phyloP scores from a whole-genome alignment of 2,888 invertebrate species.

The Acleris laterana region DNA sequence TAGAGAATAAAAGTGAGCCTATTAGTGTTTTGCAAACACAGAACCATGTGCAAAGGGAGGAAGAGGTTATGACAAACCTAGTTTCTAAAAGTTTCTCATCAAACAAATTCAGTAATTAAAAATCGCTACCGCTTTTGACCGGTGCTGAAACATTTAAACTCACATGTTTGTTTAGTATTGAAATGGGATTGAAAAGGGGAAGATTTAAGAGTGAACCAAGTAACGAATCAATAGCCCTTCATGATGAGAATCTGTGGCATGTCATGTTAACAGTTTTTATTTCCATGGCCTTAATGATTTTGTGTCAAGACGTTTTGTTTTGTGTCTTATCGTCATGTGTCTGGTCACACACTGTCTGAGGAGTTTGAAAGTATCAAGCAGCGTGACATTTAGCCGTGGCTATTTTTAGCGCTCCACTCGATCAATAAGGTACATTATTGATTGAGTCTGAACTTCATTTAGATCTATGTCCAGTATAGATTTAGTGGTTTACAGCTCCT shows the following conservation, averaged over 20 bases:
- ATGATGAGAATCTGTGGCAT: constrained; percentile 12
- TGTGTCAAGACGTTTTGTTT: constrained; percentile 1
- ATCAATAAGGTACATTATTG: constrained; percentile 25
- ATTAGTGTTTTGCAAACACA: too few species aligned
- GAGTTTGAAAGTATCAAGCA: constrained; percentile 7
- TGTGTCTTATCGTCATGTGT: constrained; percentile 1
- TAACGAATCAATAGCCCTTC: constrained; percentile 25
- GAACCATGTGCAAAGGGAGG: too few species aligned
- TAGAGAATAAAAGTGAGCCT: too few species aligned
- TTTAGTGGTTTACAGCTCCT: too few species aligned
- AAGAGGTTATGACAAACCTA: too few species aligned
- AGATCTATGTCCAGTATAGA: too few species aligned
- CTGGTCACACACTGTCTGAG: constrained; percentile 10
- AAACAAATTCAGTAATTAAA: neutral
- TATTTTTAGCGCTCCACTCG: constrained; percentile 16
- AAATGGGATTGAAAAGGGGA: constrained; percentile 25
- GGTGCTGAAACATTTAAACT: constrained; percentile 6
- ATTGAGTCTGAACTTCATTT: neutral
- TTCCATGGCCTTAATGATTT: constrained; percentile 2
- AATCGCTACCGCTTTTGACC: constrained; percentile 17
- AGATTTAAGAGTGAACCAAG: constrained; percentile 17
- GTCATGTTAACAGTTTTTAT: constrained; percentile 6
- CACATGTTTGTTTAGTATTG: constrained; percentile 30
- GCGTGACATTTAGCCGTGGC: constrained; percentile 16
- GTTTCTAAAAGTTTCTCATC: neutral